Evolutionary conservation across 2,888 invertebrate species (phyloP), one percentile per base, ranked within the genome.

Genomic region (Lasioglossum pauxillum): DNA sequence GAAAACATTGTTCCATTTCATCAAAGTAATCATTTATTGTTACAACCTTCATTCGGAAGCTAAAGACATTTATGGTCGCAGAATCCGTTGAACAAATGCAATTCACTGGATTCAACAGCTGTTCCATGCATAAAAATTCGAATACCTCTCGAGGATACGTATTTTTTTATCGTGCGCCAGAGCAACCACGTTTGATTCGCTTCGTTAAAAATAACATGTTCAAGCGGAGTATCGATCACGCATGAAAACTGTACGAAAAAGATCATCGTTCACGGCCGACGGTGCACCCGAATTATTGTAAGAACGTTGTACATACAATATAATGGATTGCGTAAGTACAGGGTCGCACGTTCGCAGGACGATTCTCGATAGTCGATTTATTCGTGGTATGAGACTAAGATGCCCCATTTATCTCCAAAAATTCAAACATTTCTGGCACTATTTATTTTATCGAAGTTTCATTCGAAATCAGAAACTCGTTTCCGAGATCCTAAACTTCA

Each of bases 251-350:
- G 80, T 74, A 78, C 46, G 57, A 60, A 38, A 80, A 86, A 83
- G 73, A 71, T 79, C 49, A 38, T 76, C 75, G 83, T 80, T 86
- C 85, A 85, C 49, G 85, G 82, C 84, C 88, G 90, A 88, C 85
- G 90, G 90, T 79, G 83, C 88, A 86, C 86, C 75, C 82, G 80
- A 87, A 87, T 90, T 90, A 91, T 89, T 91, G 91, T 91, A 91
- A 91, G 89, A 90, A 92, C 90, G 79, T 90, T 93, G 92, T 93
- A 92, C 86, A 92, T 92, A 92, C 87, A 87, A 82, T 90, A 90
- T 91, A 91, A 89, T 91, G 91, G 88, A 91, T 90, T 91, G 86
- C 86, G 79, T 88, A 84, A 91, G 90, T 88, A 82, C 85, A 87
- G 79, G 83, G 80, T 80, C 49, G 74, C 74, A 76, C 85, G 88